phyloP scores from a whole-genome alignment of 2,888 invertebrate species.

The Himalopsyche japonica region DNA sequence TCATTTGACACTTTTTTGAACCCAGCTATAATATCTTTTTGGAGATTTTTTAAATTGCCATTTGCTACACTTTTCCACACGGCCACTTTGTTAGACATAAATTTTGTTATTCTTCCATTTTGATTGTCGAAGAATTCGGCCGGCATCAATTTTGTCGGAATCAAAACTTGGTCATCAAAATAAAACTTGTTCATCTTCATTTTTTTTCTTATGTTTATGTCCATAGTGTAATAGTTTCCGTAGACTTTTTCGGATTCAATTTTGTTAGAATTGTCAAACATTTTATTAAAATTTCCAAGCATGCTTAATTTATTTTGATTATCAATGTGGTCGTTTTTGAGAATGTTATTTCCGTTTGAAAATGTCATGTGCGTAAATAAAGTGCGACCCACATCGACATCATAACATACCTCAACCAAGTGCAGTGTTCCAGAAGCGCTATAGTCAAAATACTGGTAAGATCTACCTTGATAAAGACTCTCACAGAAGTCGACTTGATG shows the following conservation, averaged over 20 bases:
- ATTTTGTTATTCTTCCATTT: conserved; percentile 49
- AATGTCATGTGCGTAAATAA: conserved; percentile 43
- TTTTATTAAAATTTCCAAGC: conserved; percentile 56
- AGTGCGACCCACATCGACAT: conserved; percentile 49
- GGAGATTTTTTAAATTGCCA: conserved; percentile 35
- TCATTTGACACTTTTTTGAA: conserved; percentile 24
- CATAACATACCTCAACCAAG: conserved; percentile 52
- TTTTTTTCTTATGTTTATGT: conserved; percentile 49
- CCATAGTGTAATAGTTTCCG: conserved; percentile 49
- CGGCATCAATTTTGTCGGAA: conserved; percentile 48
- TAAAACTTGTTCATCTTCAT: conserved; percentile 47
- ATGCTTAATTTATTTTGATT: conserved; percentile 48
- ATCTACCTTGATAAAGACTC: conserved; percentile 52
- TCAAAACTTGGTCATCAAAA: conserved; percentile 50
- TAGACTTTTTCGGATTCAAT: conserved; percentile 51
- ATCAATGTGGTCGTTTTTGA: conserved; percentile 45
- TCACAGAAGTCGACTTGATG: conserved; percentile 52
- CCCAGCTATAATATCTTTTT: conserved; percentile 42
- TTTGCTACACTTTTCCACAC: conserved; percentile 51
- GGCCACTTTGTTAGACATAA: conserved; percentile 51
- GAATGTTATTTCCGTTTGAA: conserved; percentile 44
- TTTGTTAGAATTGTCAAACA: conserved; percentile 53
- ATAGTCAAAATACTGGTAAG: conserved; percentile 47
- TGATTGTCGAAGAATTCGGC: conserved; percentile 51
- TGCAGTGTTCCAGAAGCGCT: conserved; percentile 44